Conservation (phyloP, 2,113 vertebrate species). For the Hipposideros armiger region DNA sequence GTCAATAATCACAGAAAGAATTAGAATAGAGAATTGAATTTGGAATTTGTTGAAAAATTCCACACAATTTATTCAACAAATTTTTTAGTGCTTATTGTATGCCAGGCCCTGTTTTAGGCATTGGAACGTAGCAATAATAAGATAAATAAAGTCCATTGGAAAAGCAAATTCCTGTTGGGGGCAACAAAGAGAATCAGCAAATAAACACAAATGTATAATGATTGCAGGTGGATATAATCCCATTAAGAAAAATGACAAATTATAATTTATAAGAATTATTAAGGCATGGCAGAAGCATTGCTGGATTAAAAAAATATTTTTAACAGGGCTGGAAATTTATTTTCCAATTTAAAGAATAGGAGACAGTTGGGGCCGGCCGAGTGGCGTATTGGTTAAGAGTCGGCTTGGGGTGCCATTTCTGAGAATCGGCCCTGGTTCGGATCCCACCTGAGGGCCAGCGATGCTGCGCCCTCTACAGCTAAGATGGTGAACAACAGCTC, state of each 20-base stretch:
- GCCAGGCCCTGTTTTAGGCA: neutral
- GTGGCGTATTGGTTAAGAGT: no score
- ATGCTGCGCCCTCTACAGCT: no score
- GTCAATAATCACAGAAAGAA: neutral
- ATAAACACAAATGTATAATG: neutral
- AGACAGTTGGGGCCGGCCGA: neutral
- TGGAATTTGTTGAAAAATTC: neutral
- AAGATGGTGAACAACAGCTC: no score
- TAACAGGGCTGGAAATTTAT: neutral
- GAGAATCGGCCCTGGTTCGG: no score
- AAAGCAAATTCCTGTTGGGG: neutral
- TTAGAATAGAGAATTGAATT: neutral
- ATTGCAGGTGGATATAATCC: neutral
- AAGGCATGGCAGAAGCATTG: neutral
- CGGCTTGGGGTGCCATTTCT: no score
- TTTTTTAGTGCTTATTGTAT: neutral
- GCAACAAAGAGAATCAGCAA: neutral
- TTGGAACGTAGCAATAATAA: neutral
- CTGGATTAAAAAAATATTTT: neutral
- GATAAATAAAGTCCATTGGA: neutral
- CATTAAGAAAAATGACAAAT: neutral
- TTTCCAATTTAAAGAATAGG: neutral
- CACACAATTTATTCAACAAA: neutral
- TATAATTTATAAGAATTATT: neutral
- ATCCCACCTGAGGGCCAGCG: no score